phyloP scores from a whole-genome alignment of 35 echinoderm and acorn worm genomes.

The Lytechinus pictus region DNA sequence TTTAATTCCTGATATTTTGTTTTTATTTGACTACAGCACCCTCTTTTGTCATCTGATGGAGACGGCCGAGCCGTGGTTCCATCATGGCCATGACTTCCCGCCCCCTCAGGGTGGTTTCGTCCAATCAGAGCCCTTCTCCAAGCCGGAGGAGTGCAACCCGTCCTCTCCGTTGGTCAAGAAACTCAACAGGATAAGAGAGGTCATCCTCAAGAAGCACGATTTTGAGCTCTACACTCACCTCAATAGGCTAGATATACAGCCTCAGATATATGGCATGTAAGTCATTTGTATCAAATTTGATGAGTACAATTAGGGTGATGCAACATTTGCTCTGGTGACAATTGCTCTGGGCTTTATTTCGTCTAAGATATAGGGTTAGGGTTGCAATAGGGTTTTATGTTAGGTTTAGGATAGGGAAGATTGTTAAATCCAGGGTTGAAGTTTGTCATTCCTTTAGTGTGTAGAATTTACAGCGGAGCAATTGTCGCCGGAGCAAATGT shows the following conservation, averaged over 20 bases:
- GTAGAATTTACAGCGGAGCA: too few species aligned
- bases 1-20: neutral
- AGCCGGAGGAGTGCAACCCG: constrained; percentile 57
- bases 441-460: too few species aligned
- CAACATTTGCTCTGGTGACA: too few species aligned
- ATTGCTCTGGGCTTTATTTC: too few species aligned
- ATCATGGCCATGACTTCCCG: constrained; percentile 61
- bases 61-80: constrained; percentile 86
- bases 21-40: constrained; percentile 50
- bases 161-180: constrained; percentile 83
- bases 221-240: constrained; percentile 81
- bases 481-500: too few species aligned
- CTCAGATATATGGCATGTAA: constrained; percentile 97
- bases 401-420: too few species aligned
- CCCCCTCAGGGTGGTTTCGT: constrained; percentile 33
- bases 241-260: constrained; percentile 78
- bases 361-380: too few species aligned
- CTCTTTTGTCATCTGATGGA: constrained; percentile 93
- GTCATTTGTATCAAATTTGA: neutral
- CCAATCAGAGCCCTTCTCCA: constrained; percentile 73
- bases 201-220: constrained; percentile 76
- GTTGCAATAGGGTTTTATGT: too few species aligned
- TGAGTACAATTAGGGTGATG: too few species aligned
- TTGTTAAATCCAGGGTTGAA: too few species aligned
- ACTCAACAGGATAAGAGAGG: constrained; percentile 77